These are phyloP conservation scores for Amblyjoppa fuscipennis DNA, from an alignment of 2,888 invertebrate species.

Conservation along the genomic window DNA sequence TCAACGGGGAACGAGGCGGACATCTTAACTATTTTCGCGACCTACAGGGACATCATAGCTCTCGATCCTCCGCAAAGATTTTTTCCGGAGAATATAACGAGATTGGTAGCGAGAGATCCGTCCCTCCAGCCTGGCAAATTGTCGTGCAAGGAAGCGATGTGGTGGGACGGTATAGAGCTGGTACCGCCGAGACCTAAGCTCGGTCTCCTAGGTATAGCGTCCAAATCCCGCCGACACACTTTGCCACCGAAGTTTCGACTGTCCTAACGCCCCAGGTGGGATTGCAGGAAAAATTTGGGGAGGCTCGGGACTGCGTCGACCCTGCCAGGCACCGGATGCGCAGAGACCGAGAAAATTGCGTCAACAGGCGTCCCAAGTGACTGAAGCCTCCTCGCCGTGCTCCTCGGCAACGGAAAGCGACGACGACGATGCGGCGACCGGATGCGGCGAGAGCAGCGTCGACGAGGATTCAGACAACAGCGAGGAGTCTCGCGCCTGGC, in stretches of 20 bases:
- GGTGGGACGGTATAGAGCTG: slow-evolving; percentile 91
- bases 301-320: slow-evolving; percentile 77
- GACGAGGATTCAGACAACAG: slow-evolving; percentile 81
- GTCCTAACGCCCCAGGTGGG: background rate
- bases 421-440: slow-evolving; percentile 77
- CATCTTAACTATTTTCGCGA: slow-evolving; percentile 88
- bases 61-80: slow-evolving; percentile 89
- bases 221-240: background rate
- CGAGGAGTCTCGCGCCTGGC: slow-evolving; percentile 78
- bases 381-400: slow-evolving; percentile 76
- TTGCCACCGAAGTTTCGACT: too few relatives aligned
- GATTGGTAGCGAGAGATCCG: slow-evolving; percentile 88
- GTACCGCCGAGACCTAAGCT: slow-evolving; percentile 88
- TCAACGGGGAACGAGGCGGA: slow-evolving; percentile 89
- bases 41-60: slow-evolving; percentile 88
- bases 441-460: slow-evolving; percentile 77
- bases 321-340: slow-evolving; percentile 74
- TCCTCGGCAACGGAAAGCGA: slow-evolving; percentile 81
- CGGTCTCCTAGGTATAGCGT: slow-evolving; percentile 87
- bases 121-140: slow-evolving; percentile 86
- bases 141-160: slow-evolving; percentile 89
- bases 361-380: slow-evolving; percentile 76
- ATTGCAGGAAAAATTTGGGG: slow-evolving; percentile 82
- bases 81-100: slow-evolving; percentile 89
- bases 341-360: slow-evolving; percentile 77